phyloP scores from a whole-genome alignment of 2,797 vertebrate genomes.

The Oryzias sinensis region DNA sequence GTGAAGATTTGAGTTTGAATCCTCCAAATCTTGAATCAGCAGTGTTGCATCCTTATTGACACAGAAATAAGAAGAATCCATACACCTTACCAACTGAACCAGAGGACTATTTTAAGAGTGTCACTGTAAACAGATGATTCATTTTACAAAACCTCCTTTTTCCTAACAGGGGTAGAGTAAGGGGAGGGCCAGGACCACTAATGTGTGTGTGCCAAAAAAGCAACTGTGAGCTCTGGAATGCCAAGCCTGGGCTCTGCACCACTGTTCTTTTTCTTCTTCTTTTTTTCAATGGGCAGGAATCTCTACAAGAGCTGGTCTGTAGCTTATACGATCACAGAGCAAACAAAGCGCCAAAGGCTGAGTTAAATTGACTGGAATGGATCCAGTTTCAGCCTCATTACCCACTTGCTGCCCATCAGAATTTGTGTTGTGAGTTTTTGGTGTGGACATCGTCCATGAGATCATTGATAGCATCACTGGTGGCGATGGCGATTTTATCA shows the following conservation, averaged over 20 bases:
- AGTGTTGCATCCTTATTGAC: slow-evolving; percentile 29
- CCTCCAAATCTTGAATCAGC: slow-evolving; percentile 34
- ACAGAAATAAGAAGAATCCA: slow-evolving; percentile 28
- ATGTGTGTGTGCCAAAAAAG: slow-evolving; percentile 23
- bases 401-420: slow-evolving; percentile 36
- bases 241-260: neutral
- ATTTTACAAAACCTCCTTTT: slow-evolving; percentile 53
- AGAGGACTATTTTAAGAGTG: slow-evolving; percentile 21
- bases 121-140: slow-evolving; percentile 43
- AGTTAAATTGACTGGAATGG: slow-evolving; percentile 57
- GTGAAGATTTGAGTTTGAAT: slow-evolving; percentile 5
- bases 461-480: slow-evolving; percentile 22
- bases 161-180: slow-evolving; percentile 11
- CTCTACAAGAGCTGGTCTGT: slow-evolving; percentile 1
- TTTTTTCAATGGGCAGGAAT: neutral
- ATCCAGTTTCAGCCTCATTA: slow-evolving; percentile 56
- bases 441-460: slow-evolving; percentile 24
- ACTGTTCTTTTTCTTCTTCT: neutral
- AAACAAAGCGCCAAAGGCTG: slow-evolving; percentile 2
- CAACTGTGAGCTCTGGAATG: slow-evolving; percentile 19
- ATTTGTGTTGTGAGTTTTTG: slow-evolving; percentile 20
- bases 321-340: slow-evolving; percentile 23
- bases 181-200: neutral
- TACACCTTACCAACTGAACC: slow-evolving; percentile 36
- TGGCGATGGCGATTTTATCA: slow-evolving; percentile 11